phyloP scores from a whole-genome alignment of 2,113 vertebrate genomes.

The Columba livia region DNA sequence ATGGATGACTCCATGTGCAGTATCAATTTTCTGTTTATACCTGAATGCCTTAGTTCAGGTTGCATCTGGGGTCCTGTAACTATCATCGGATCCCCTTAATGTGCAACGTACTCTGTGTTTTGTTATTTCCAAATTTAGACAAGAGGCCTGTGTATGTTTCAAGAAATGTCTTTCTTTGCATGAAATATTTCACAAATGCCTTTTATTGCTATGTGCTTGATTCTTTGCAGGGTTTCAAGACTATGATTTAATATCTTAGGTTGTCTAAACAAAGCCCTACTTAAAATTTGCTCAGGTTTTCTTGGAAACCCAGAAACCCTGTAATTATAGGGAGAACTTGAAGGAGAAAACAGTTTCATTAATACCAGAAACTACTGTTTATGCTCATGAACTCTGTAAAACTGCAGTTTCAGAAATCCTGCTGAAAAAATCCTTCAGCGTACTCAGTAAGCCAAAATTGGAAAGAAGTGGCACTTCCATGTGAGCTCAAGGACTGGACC shows the following conservation, averaged over 20 bases:
- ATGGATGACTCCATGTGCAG: rapidly evolving
- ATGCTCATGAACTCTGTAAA: constrained; percentile 40
- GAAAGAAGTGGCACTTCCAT: background rate
- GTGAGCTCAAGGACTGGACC: background rate
- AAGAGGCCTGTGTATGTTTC: constrained; percentile 9
- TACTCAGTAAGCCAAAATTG: background rate
- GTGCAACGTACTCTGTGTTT: background rate
- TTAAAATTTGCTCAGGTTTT: constrained; percentile 60
- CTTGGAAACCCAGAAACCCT: constrained; percentile 38
- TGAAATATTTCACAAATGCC: constrained; percentile 31
- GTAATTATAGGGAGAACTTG: constrained; percentile 52
- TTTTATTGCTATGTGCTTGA: constrained; percentile 25
- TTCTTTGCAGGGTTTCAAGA: constrained; percentile 43
- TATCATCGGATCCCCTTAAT: background rate
- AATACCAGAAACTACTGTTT: constrained; percentile 52
- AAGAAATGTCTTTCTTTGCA: background rate
- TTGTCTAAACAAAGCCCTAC: constrained; percentile 57
- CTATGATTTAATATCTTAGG: constrained; percentile 56
- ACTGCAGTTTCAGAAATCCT: constrained; percentile 38
- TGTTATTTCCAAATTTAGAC: background rate
- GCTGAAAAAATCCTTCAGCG: constrained; percentile 23
- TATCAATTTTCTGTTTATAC: background rate
- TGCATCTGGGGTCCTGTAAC: background rate
- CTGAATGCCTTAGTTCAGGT: background rate
- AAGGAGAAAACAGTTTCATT: constrained; percentile 56